Conservation (phyloP, 2,888 invertebrate species). For the Standfussiana lucernea region DNA sequence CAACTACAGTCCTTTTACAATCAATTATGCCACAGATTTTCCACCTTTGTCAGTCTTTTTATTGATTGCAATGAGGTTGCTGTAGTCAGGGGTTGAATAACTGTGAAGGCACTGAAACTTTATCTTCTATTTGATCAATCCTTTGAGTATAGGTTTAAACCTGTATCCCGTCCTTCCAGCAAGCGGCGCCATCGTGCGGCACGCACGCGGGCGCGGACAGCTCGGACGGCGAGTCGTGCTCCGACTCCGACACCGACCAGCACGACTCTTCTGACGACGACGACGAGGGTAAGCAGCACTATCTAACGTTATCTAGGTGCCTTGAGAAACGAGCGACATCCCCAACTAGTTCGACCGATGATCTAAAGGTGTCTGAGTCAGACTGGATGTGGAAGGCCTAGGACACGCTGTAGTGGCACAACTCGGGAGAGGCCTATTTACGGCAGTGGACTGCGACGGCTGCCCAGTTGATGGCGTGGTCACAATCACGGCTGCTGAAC, state of each 20-base stretch:
- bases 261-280: conserved; percentile 91
- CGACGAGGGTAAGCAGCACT: conserved; percentile 82
- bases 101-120: not conserved
- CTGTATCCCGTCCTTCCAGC: conserved; percentile 25
- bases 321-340: not conserved
- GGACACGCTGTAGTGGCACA: no score
- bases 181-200: conserved; percentile 72
- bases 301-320: not conserved
- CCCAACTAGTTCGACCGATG: not conserved
- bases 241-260: conserved; percentile 88
- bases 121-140: not conserved
- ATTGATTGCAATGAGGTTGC: not conserved
- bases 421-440: no score
- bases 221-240: conserved; percentile 88
- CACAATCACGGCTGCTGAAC: no score
- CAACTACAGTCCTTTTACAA: not conserved
- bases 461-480: no score
- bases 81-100: not conserved
- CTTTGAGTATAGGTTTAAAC: not conserved
- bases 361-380: no score
- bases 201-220: conserved; percentile 77
- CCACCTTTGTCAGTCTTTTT: not conserved
- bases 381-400: no score
- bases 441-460: no score
- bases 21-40: not conserved